Evolutionary conservation across 2,888 invertebrate species (phyloP), one percentile per base, ranked within the genome.

Genomic region (Macaria liturata): DNA sequence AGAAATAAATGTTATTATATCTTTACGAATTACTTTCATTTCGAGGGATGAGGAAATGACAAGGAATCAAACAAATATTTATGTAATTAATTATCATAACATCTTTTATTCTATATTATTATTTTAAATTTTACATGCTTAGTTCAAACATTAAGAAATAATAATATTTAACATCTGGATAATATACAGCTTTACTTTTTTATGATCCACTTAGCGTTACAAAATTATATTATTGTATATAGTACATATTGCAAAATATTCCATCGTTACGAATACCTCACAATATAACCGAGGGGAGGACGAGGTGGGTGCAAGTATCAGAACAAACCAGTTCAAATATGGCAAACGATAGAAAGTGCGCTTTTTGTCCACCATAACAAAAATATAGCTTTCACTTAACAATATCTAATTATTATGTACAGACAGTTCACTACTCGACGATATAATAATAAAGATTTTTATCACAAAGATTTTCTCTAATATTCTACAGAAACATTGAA

Each of bases 21-120:
- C 71, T 74, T 70, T 69, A 72, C 58, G 55, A 44, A 61, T 40
- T n/a, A 34, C 61, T 70, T 54, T 74, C 51, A 61, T 55, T 68
- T 49, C 45, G 59, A 4, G n/a, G 53, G 58, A 55, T 54, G 71
- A 79, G 81, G 79, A 78, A 80, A 83, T 85, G 80, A 76, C 51
- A 57, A 59, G 63, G 66, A 88, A 84, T 83, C 82, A 90, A 90
- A 88, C 83, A 71, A 89, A 88, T 81, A 84, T 84, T 84, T 88
- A 85, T 90, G 85, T 91, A 90, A 91, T 91, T 91, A 91, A 89
- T 91, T 91, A 91, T 91, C 83, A 85, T 91, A 91, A 90, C 91
- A 92, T 90, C 89, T 91, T 91, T 91, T 91, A 91, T 91, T 91
- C 89, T 91, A 91, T 91, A 91, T 91, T 91, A 88, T 88, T 89